Evolutionary conservation across 23 tunicate species (phyloP), one percentile per base, ranked within the genome.

Genomic region (Trididemnum nubilum): DNA sequence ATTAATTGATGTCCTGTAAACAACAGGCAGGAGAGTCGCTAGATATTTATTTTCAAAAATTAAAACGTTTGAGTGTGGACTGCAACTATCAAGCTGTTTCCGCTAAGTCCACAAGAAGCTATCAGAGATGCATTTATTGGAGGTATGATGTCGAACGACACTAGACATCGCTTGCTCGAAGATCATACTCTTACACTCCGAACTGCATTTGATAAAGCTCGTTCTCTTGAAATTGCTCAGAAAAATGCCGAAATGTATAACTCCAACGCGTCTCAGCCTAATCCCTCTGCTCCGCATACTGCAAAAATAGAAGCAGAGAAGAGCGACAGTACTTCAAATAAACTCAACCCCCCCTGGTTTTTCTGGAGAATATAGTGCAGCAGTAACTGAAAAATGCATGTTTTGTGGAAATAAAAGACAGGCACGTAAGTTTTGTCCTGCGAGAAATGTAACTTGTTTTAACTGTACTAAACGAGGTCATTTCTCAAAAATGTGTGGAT

Each of bases 101-200:
- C 4, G 76, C 76, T 9, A 7, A 19, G 31, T 71, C 5, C 15
- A 15, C 7, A 71, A 71, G 76, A 71, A 71, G 51, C 76, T 5
- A 71, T 71, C 24, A 51, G 76, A 9, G 76, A 71, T 35, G 76
- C 76, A 71, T 71, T 71, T 71, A 71, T 71, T 12, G 21, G 23
- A 27, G 76, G 76, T 26, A 24, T 71, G 4, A 3, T 15, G 40
- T 71, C 76, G 3, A 71, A 71, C 49, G 40, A 71, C 5, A 71
- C 31, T 35, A 71, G 76, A 23, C 76, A 71, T 19, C 51, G 76
- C 4, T 71, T 71, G 49, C 76, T 71, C 4, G 51, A 71, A 71
- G 24, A 35, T 35, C 7, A 31, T 9, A 71, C 28, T 26, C 49
- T 71, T 9, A 34, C 18, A 9, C 26, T 54, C 3, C 74, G 23